Evolutionary conservation across 2,113 vertebrate species (phyloP).

Genomic region (Calyptomena viridis): DNA sequence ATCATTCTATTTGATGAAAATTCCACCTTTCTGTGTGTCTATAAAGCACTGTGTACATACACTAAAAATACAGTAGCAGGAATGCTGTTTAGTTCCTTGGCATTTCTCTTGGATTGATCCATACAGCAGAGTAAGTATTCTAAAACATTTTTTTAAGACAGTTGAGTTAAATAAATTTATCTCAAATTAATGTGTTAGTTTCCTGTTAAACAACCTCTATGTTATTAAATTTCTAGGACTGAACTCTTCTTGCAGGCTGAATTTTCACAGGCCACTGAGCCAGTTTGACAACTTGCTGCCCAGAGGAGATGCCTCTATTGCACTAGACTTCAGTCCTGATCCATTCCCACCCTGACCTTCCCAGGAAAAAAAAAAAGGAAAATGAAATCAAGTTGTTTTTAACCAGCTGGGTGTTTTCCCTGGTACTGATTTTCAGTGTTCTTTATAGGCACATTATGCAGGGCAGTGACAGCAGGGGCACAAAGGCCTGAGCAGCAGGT

Average conservation of each 20-base stretch:
- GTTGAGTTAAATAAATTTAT: background rate
- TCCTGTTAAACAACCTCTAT: background rate
- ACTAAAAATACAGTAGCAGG: background rate
- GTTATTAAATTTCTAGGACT: background rate
- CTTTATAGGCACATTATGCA: background rate
- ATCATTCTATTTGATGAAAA: background rate
- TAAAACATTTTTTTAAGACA: background rate
- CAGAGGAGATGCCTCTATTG: background rate
- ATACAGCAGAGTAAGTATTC: background rate
- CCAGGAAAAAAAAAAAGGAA: background rate
- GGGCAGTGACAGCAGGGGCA: background rate
- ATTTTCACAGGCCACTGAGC: background rate
- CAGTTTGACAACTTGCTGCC: background rate
- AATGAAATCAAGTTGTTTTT: background rate
- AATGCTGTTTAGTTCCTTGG: background rate
- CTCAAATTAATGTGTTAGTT: background rate
- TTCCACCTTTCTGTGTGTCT: background rate
- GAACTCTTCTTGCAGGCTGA: background rate
- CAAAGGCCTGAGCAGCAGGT: background rate
- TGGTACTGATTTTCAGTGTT: background rate
- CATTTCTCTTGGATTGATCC: background rate
- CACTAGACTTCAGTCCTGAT: background rate
- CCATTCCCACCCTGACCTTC: background rate
- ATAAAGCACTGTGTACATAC: background rate
- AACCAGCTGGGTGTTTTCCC: background rate